Conservation (phyloP, 2,888 invertebrate species). For the Arctia plantaginis region DNA sequence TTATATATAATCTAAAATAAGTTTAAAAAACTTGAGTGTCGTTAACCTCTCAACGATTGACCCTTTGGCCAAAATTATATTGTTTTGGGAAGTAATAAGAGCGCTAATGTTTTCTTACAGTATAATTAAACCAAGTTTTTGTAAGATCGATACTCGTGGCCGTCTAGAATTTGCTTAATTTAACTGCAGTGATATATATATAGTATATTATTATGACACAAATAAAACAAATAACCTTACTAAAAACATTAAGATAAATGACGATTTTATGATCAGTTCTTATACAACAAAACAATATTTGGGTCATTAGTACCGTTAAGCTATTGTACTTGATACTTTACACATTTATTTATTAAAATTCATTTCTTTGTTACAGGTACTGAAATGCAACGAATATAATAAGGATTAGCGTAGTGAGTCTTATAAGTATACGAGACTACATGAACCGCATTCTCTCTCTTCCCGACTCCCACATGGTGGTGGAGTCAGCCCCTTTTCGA, state of each 20-base stretch:
- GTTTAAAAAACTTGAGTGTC: background rate
- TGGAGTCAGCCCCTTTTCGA: too few relatives aligned
- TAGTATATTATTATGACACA: background rate
- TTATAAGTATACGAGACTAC: background rate
- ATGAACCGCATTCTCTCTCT: background rate
- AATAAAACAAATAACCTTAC: background rate
- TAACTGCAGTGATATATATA: background rate
- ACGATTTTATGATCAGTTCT: background rate
- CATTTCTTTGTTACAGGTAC: constrained; percentile 16
- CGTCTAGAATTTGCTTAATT: background rate
- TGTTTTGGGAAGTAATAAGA: background rate
- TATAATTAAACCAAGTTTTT: background rate
- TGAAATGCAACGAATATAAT: background rate
- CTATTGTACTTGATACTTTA: background rate
- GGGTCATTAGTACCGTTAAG: too few relatives aligned
- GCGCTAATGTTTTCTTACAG: background rate
- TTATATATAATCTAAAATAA: background rate
- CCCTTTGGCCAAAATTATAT: background rate
- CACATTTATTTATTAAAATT: background rate
- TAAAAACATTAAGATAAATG: background rate
- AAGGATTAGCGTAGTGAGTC: background rate
- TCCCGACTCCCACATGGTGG: too few relatives aligned
- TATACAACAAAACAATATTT: background rate
- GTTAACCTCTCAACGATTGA: background rate
- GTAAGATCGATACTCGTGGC: background rate